Conservation (phyloP, 2,113 vertebrate species). For the Echinops telfairi region DNA sequence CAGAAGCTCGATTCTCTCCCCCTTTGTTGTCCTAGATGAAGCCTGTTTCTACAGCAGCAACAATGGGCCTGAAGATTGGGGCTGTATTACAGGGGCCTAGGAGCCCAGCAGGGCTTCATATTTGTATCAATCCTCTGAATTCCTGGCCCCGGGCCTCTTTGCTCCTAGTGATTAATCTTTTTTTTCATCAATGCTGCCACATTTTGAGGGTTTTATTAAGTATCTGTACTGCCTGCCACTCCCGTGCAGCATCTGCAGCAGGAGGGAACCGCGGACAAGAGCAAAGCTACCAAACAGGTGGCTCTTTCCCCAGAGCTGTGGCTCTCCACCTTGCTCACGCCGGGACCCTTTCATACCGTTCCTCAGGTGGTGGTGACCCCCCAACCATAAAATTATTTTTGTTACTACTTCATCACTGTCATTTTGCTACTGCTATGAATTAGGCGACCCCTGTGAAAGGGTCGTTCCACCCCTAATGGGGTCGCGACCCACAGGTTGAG, state of each 20-base stretch:
- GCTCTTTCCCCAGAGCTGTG: neutral
- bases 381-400: no score
- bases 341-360: no score
- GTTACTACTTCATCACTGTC: no score
- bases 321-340: neutral
- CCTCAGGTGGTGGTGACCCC: no score
- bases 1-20: slow-evolving; percentile 86
- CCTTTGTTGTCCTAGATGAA: slow-evolving; percentile 86
- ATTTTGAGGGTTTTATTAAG: slow-evolving; percentile 88
- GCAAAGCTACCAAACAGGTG: neutral
- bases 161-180: slow-evolving; percentile 92
- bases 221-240: slow-evolving; percentile 80
- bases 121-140: slow-evolving; percentile 90
- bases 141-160: slow-evolving; percentile 89
- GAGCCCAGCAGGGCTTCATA: slow-evolving; percentile 88
- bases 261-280: neutral
- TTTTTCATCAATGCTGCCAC: slow-evolving; percentile 90
- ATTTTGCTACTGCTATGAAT: no score
- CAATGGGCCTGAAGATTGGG: slow-evolving; percentile 89
- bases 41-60: slow-evolving; percentile 89
- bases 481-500: no score
- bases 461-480: no score
- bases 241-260: slow-evolving; percentile 15
- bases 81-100: slow-evolving; percentile 87
- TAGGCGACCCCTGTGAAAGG: no score